Percentiles rank a stretch among this genome's conserved stretches.
These are phyloP conservation scores for Drosophila phalerata DNA, from an alignment of 2,888 invertebrate genomes.

Conservation along the genomic window DNA sequence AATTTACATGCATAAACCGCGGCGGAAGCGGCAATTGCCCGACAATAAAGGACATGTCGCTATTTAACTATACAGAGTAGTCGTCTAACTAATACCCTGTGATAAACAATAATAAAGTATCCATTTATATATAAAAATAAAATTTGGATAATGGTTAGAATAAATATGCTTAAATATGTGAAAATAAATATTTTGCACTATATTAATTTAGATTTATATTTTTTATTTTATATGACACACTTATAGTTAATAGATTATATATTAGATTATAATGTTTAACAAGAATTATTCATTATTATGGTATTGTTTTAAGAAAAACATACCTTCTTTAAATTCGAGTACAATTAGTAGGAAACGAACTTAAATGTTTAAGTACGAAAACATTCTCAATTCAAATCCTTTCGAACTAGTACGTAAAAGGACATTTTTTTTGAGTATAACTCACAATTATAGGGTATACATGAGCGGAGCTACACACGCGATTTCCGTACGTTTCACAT, in stretches of 20 bases:
- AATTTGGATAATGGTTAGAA: neutral
- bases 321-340: too few relatives aligned
- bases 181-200: too few relatives aligned
- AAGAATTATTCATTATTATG: too few relatives aligned
- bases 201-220: too few relatives aligned
- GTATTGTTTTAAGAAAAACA: too few relatives aligned
- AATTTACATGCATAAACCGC: constrained; percentile 81
- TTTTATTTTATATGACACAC: too few relatives aligned
- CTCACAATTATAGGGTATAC: constrained; percentile 41
- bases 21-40: constrained; percentile 79
- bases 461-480: constrained; percentile 61
- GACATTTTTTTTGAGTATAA: too few relatives aligned
- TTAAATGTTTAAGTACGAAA: too few relatives aligned
- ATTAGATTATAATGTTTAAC: neutral
- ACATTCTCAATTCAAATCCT: too few relatives aligned
- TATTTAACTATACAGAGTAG: neutral
- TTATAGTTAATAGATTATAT: too few relatives aligned
- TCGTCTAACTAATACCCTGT: constrained; percentile 22
- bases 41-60: constrained; percentile 64
- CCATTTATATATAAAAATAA: neutral
- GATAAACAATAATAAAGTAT: neutral
- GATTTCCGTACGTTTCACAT: constrained; percentile 54
- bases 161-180: neutral
- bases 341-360: too few relatives aligned
- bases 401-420: too few relatives aligned